Evolutionary conservation across 1,140 invertebrate species (phyloP).

Genomic region (Archegozetes longisetosus): DNA sequence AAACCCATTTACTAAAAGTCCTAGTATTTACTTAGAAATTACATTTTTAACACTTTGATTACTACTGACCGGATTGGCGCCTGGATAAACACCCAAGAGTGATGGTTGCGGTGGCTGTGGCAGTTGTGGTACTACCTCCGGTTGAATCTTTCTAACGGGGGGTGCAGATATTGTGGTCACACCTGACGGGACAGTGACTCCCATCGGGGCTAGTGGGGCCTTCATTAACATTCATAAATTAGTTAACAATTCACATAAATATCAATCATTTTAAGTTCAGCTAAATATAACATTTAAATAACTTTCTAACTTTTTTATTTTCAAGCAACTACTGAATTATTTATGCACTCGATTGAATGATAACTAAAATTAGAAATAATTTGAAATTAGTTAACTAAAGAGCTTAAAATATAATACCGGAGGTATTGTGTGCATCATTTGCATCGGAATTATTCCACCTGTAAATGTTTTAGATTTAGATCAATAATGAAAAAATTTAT

Average conservation of each 20-base stretch:
- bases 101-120: not conserved
- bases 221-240: not conserved
- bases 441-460: conserved; percentile 8
- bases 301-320: too few species aligned
- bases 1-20: too few species aligned
- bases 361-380: too few species aligned
- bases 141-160: conserved; percentile 11
- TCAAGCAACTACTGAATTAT: too few species aligned
- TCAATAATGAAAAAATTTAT: not conserved
- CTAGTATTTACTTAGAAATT: too few species aligned
- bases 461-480: not conserved
- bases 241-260: not conserved
- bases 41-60: not conserved
- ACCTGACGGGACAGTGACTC: conserved; percentile 15
- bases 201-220: conserved; percentile 8
- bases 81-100: too few species aligned
- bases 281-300: too few species aligned
- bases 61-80: not conserved
- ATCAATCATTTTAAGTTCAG: too few species aligned
- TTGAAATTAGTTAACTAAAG: too few species aligned
- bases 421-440: not conserved
- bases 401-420: too few species aligned
- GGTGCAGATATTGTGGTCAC: conserved; percentile 18
- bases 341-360: too few species aligned
- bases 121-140: not conserved